Conservation (phyloP, 2,113 vertebrate species). For the Lontra canadensis region DNA sequence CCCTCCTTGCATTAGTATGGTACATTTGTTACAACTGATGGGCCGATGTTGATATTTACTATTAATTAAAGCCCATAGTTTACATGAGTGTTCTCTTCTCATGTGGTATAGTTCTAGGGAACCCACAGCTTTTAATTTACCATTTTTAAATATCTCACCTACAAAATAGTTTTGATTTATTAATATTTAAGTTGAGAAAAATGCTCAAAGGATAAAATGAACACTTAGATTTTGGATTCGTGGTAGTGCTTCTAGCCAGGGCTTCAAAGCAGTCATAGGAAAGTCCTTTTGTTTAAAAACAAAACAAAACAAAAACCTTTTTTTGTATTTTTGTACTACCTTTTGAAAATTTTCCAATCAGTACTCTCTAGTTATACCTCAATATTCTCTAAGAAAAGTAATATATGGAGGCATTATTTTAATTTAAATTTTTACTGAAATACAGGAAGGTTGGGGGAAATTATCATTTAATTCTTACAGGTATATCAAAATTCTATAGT, state of each 20-base stretch:
- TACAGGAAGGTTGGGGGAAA: neutral
- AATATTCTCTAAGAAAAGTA: neutral
- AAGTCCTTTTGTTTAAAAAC: neutral
- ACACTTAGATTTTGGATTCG: neutral
- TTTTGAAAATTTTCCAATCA: conserved; percentile 2
- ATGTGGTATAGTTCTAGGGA: neutral
- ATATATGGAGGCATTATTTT: neutral
- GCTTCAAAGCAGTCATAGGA: neutral
- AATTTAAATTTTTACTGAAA: conserved; percentile 5
- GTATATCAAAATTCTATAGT: neutral
- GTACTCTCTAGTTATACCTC: neutral
- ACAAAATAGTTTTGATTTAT: neutral
- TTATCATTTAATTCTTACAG: neutral
- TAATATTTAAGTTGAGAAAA: neutral
- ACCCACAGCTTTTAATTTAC: neutral
- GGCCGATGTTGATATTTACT: neutral
- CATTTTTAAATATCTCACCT: neutral
- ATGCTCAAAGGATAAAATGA: neutral
- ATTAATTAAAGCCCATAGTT: neutral
- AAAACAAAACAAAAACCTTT: neutral
- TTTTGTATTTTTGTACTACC: neutral
- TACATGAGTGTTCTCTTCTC: too few relatives aligned
- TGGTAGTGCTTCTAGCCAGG: neutral
- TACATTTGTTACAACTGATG: neutral
- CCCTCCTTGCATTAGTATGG: neutral